Evolutionary conservation across 2,113 vertebrate genomes (phyloP).

Genomic region (Oryzias javanicus): DNA sequence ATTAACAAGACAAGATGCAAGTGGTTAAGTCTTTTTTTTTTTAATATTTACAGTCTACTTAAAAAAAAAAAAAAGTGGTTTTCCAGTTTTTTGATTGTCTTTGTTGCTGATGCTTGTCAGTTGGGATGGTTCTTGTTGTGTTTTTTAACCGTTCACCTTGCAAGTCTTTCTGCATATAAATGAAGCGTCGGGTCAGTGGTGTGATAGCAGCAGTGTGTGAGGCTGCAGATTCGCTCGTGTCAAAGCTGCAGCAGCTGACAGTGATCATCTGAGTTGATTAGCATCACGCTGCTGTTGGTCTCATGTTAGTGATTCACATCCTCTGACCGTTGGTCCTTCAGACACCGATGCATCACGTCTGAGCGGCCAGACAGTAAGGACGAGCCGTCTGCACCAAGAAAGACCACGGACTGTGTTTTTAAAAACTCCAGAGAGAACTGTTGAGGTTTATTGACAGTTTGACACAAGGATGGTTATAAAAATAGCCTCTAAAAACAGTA

Average conservation of each 20-base stretch:
- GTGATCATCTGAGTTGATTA: slow-evolving; percentile 23
- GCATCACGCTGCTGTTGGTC: slow-evolving; percentile 11
- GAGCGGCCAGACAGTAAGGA: slow-evolving; percentile 3
- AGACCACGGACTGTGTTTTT: not conserved
- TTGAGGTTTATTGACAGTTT: no score
- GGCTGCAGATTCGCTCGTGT: no score
- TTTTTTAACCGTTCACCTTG: not conserved
- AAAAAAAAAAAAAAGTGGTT: no score
- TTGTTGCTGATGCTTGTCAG: no score
- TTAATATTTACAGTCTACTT: no score
- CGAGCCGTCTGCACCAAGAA: not conserved
- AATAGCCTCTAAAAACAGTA: no score
- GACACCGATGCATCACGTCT: slow-evolving; percentile 10
- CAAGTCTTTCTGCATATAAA: slow-evolving; percentile 17
- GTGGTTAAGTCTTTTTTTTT: no score
- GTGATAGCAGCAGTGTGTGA: no score
- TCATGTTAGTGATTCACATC: slow-evolving; percentile 24
- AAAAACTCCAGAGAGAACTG: not conserved
- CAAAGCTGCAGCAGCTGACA: not conserved
- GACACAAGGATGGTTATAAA: no score
- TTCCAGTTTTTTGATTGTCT: no score
- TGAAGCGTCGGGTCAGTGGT: slow-evolving; percentile 5
- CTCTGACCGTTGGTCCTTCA: not conserved
- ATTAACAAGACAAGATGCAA: no score
- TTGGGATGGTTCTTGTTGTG: no score